Evolutionary conservation across 2,888 invertebrate species (phyloP).

Genomic region (Pyrgus malvae): DNA sequence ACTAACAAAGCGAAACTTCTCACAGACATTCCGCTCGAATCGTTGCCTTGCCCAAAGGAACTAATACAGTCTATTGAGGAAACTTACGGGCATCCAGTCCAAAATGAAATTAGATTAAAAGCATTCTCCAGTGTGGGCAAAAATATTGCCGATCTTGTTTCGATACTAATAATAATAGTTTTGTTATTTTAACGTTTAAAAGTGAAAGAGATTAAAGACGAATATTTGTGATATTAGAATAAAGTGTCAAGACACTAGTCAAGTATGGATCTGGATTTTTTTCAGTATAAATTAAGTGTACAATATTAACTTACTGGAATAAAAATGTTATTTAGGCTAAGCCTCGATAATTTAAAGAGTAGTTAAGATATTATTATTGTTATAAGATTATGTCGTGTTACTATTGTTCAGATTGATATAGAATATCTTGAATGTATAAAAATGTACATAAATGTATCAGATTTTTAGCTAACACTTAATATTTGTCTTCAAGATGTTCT

Average conservation of each 20-base stretch:
- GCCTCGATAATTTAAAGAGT: conserved; percentile 29
- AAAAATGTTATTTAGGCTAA: conserved; percentile 34
- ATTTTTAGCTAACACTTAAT: neutral
- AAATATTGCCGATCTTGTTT: conserved; percentile 48
- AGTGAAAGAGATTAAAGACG: conserved; percentile 34
- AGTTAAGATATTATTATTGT: conserved; percentile 6
- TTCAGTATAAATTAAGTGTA: conserved; percentile 24
- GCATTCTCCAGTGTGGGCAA: conserved; percentile 58
- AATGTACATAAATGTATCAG: conserved; percentile 1
- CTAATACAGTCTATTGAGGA: conserved; percentile 69
- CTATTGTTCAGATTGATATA: conserved; percentile 9
- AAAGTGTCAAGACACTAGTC: conserved; percentile 47
- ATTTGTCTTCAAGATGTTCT: conserved; percentile 1
- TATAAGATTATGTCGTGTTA: conserved; percentile 11
- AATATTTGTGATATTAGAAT: conserved; percentile 75
- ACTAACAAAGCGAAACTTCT: conserved; percentile 60
- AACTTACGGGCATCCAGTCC: conserved; percentile 70
- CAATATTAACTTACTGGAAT: conserved; percentile 13
- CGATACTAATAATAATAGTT: conserved; percentile 45
- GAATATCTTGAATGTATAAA: conserved; percentile 12
- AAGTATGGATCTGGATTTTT: conserved; percentile 4
- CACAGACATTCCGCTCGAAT: conserved; percentile 64
- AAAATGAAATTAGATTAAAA: conserved; percentile 74
- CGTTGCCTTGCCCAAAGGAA: conserved; percentile 75
- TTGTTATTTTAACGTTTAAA: conserved; percentile 40